Percentiles rank a stretch among this genome's conserved stretches.
These are phyloP conservation scores for Danaus melanippus DNA, from an alignment of 1,140 invertebrate genomes.

Conservation along the genomic window DNA sequence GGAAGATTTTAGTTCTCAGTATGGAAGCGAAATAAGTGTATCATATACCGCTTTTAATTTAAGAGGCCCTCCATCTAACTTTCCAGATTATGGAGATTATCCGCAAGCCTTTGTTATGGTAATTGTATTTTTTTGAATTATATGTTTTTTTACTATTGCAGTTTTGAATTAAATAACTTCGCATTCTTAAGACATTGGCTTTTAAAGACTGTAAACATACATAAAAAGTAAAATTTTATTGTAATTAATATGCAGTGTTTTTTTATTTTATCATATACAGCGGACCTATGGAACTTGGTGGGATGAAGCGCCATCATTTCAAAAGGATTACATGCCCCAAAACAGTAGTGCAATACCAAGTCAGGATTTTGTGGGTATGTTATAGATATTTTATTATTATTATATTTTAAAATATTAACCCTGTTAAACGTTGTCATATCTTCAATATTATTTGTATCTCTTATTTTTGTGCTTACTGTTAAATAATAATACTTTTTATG, in stretches of 20 bases:
- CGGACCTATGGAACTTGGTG: slow-evolving; percentile 93
- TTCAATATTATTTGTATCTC: too few relatives aligned
- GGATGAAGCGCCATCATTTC: slow-evolving; percentile 82
- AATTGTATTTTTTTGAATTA: slow-evolving; percentile 31
- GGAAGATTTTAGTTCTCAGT: slow-evolving; percentile 89
- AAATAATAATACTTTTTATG: slow-evolving; percentile 11
- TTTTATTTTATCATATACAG: slow-evolving; percentile 62
- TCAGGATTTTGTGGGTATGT: slow-evolving; percentile 89
- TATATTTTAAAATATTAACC: background rate
- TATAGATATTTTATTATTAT: slow-evolving; percentile 6
- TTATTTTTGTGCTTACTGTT: background rate
- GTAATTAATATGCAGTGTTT: background rate
- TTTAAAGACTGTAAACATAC: too few relatives aligned
- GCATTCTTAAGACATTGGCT: background rate
- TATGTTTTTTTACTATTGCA: slow-evolving; percentile 5
- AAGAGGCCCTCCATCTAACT: slow-evolving; percentile 85
- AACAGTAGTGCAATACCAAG: slow-evolving; percentile 78
- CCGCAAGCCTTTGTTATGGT: slow-evolving; percentile 92
- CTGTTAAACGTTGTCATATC: too few relatives aligned
- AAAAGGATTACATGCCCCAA: slow-evolving; percentile 81
- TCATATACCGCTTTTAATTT: slow-evolving; percentile 91
- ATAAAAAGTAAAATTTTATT: background rate
- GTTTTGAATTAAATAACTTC: background rate
- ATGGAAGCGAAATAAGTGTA: slow-evolving; percentile 88
- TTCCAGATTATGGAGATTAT: slow-evolving; percentile 91